Conservation (phyloP, 2,888 invertebrate species). For the Cetonia aurata region DNA sequence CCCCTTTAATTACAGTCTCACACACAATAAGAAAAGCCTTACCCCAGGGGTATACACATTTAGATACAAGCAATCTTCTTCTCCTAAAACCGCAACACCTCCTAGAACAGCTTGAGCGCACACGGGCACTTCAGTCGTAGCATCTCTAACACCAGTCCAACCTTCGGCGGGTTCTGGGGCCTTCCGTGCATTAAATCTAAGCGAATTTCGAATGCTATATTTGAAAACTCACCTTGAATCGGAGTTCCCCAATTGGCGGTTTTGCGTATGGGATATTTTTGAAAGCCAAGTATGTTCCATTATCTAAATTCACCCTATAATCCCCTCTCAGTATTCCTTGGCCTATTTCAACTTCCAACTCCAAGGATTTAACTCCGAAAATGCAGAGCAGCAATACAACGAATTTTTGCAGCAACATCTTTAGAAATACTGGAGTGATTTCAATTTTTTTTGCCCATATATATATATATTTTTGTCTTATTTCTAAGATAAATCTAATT, state of each 20-base stretch:
- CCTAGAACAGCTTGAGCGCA: constrained; percentile 61
- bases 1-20: neutral
- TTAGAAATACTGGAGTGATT: too few species aligned
- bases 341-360: constrained; percentile 31
- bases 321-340: constrained; percentile 59
- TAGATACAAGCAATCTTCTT: constrained; percentile 67
- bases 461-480: too few species aligned
- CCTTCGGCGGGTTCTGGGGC: constrained; percentile 61
- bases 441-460: too few species aligned
- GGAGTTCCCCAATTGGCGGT: constrained; percentile 61
- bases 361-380: neutral
- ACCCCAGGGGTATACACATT: constrained; percentile 61
- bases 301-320: constrained; percentile 54
- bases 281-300: constrained; percentile 59
- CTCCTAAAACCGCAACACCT: constrained; percentile 63
- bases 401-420: too few species aligned
- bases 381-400: too few species aligned
- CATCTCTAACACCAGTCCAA: constrained; percentile 62
- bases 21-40: constrained; percentile 19
- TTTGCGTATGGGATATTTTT: constrained; percentile 63
- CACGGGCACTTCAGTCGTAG: constrained; percentile 59
- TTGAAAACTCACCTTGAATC: constrained; percentile 60
- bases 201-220: neutral
- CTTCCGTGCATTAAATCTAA: constrained; percentile 50
- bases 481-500: too few species aligned